A percentile compares a stretch with the other conserved stretches of the same genome.
Conservation (phyloP, 2,888 invertebrate genomes). For the Eupithecia abbreviata region DNA sequence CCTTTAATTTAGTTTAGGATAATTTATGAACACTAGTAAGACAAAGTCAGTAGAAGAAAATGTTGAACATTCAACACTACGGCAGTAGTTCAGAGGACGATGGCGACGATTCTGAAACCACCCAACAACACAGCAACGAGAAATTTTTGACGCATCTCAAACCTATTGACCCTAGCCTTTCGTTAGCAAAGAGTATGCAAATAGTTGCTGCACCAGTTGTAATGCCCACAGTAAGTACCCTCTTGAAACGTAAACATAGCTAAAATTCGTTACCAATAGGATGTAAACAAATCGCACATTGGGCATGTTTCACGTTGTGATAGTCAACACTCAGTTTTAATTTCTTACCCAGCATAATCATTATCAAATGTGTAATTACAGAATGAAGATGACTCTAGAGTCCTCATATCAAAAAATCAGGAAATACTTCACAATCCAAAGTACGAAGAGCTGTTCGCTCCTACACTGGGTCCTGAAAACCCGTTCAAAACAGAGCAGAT, state of each 20-base stretch:
- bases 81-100: conserved; percentile 89
- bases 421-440: conserved; percentile 96
- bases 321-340: neutral
- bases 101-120: conserved; percentile 75
- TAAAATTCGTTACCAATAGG: neutral
- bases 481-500: conserved; percentile 96
- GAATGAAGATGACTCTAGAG: conserved; percentile 88
- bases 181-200: conserved; percentile 86
- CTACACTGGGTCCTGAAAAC: conserved; percentile 95
- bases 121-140: conserved; percentile 69
- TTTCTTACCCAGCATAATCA: neutral
- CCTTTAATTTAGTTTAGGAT: neutral
- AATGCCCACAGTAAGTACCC: conserved; percentile 87
- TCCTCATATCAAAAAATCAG: conserved; percentile 91
- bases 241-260: neutral
- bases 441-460: conserved; percentile 97
- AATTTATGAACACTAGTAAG: neutral
- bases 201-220: conserved; percentile 93
- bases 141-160: conserved; percentile 79
- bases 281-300: conserved; percentile 7
- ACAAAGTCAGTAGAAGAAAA: conserved; percentile 56
- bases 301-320: neutral
- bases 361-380: conserved; percentile 53
- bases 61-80: conserved; percentile 90
- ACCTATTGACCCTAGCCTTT: conserved; percentile 83